Conservation (phyloP, 2,888 invertebrate species). For the Neocrepidodera transversa region DNA sequence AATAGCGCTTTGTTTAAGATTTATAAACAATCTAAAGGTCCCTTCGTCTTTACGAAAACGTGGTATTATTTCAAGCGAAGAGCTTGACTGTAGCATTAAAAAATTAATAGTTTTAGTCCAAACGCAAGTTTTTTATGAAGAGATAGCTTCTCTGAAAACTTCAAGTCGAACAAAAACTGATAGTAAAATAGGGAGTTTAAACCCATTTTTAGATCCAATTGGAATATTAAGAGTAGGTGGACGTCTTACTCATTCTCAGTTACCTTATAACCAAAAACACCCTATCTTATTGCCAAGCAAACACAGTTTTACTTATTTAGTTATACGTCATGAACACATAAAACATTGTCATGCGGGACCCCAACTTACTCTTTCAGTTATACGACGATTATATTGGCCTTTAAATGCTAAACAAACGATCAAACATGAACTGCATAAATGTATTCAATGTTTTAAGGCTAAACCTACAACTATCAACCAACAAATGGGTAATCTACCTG, state of each 20-base stretch:
- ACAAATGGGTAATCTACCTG: constrained; percentile 48
- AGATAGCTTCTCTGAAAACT: too few species aligned
- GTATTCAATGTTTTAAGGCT: constrained; percentile 32
- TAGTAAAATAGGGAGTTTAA: too few species aligned
- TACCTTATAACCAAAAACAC: constrained; percentile 14
- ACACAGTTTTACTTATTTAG: constrained; percentile 20
- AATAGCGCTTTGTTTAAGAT: too few species aligned
- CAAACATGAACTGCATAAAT: constrained; percentile 23
- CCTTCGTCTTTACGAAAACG: too few species aligned
- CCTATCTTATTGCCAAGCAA: constrained; percentile 13
- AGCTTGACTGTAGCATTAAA: too few species aligned
- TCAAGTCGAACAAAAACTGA: too few species aligned
- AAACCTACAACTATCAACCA: constrained; percentile 32
- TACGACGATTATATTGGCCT: constrained; percentile 36
- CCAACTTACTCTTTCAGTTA: constrained; percentile 24
- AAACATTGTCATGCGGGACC: constrained; percentile 36
- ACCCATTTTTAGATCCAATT: constrained; percentile 18
- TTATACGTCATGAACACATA: constrained; percentile 37
- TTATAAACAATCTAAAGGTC: too few species aligned
- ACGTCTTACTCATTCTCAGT: constrained; percentile 5
- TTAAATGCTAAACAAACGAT: constrained; percentile 24
- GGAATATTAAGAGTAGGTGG: constrained; percentile 25
- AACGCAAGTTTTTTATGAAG: too few species aligned
- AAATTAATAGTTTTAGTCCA: too few species aligned
- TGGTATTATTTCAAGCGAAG: too few species aligned